Percentiles rank a stretch among this genome's conserved stretches.
Evolutionary conservation across 2,888 invertebrate genomes (phyloP).

Genomic region (Halictus quadricinctus): DNA sequence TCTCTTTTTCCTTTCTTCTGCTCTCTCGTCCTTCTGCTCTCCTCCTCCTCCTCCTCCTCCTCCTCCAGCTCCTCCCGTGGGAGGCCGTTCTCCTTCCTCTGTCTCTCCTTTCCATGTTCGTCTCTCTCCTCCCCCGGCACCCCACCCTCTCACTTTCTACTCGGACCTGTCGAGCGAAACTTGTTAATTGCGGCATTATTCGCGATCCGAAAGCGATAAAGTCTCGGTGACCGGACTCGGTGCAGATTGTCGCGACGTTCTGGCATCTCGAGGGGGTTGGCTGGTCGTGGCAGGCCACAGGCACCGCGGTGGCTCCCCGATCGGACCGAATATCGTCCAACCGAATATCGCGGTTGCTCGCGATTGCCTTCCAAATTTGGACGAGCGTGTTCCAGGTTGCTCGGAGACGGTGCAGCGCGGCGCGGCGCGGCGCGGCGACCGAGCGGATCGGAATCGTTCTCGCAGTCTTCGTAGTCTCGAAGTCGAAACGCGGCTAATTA

Average conservation of each 20-base stretch:
- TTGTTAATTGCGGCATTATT: constrained; percentile 64
- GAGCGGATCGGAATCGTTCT: background rate
- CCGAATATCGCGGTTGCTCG: background rate
- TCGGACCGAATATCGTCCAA: background rate
- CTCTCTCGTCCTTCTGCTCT: background rate
- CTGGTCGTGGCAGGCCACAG: background rate
- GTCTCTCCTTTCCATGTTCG: background rate
- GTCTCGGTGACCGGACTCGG: constrained; percentile 40
- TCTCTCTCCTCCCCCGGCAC: background rate
- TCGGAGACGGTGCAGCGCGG: background rate
- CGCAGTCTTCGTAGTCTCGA: background rate
- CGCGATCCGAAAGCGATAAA: constrained; percentile 61
- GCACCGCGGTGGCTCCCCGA: background rate
- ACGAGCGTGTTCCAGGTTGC: background rate
- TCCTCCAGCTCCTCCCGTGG: background rate
- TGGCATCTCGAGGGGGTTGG: constrained; percentile 6
- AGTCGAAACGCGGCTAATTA: constrained; percentile 4
- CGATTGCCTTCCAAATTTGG: constrained; percentile 1
- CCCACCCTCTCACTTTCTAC: constrained; percentile 6
- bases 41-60: background rate
- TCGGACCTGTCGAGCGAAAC: constrained; percentile 13
- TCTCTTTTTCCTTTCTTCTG: background rate
- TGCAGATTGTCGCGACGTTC: constrained; percentile 2
- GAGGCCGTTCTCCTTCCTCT: background rate
- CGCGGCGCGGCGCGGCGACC: background rate